phyloP scores from a whole-genome alignment of 2,888 invertebrate species.

The Choristoneura rosaceana region DNA sequence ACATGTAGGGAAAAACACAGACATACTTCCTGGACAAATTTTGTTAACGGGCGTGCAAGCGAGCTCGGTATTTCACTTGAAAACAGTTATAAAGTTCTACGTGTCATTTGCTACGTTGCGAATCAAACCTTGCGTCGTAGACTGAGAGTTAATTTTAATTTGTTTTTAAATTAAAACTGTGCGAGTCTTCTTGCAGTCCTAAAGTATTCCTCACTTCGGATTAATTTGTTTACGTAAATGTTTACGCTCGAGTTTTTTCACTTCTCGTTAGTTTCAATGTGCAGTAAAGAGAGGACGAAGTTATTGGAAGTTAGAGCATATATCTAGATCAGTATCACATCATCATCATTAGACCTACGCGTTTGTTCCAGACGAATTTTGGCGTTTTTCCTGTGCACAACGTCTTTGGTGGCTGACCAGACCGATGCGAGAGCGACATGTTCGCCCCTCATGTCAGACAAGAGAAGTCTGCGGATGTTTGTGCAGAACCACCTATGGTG shows the following conservation, averaged over 20 bases:
- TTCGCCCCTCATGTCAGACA: too few species aligned
- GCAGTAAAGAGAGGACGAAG: neutral
- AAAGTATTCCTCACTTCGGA: conserved; percentile 13
- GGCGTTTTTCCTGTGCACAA: too few species aligned
- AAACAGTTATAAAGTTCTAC: neutral
- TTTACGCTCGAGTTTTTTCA: conserved; percentile 10
- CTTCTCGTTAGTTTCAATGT: neutral
- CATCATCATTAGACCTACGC: too few species aligned
- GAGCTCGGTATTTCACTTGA: conserved; percentile 2
- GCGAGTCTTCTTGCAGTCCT: conserved; percentile 2
- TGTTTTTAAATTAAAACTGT: neutral
- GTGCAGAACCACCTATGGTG: too few species aligned
- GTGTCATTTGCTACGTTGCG: neutral
- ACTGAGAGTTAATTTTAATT: neutral
- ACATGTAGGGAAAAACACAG: conserved; percentile 35
- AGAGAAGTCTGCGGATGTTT: too few species aligned
- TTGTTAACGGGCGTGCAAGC: conserved; percentile 23
- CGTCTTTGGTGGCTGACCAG: too few species aligned
- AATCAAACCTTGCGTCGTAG: neutral
- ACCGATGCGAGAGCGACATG: too few species aligned
- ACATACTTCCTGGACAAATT: conserved; percentile 26
- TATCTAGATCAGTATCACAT: too few species aligned
- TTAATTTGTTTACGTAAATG: conserved; percentile 19
- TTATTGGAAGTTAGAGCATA: neutral
- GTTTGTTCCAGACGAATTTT: too few species aligned